Conservation (phyloP, 2,888 invertebrate species). For the Leistus spinibarbis region DNA sequence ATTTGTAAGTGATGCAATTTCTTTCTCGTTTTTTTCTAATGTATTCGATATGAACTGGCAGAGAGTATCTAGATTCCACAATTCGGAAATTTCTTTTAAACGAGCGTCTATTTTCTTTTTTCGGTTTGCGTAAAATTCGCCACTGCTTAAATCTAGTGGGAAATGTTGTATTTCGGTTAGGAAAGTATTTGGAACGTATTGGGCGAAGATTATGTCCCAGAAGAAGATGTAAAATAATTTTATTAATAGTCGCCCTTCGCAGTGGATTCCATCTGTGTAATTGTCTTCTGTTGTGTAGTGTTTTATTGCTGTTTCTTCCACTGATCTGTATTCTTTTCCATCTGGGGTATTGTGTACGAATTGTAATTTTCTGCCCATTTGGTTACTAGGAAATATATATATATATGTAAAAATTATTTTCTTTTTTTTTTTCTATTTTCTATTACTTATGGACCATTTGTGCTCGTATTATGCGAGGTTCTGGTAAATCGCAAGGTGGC, state of each 20-base stretch:
- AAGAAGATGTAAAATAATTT: constrained; percentile 60
- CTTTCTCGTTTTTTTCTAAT: constrained; percentile 59
- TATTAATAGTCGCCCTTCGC: constrained; percentile 50
- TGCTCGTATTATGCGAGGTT: constrained; percentile 11
- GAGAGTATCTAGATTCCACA: constrained; percentile 56
- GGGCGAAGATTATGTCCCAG: constrained; percentile 77
- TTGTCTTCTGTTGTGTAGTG: constrained; percentile 59
- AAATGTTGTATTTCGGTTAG: constrained; percentile 67
- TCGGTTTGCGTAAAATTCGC: constrained; percentile 71
- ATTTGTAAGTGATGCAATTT: constrained; percentile 42
- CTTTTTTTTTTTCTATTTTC: background rate
- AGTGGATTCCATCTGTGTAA: constrained; percentile 58
- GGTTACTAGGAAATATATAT: constrained; percentile 42
- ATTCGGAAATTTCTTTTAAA: constrained; percentile 53
- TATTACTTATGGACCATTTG: constrained; percentile 29
- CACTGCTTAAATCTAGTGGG: constrained; percentile 75
- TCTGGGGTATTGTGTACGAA: constrained; percentile 48
- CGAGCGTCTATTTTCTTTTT: constrained; percentile 64
- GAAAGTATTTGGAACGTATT: constrained; percentile 64
- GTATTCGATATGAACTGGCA: constrained; percentile 56
- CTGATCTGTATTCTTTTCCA: constrained; percentile 58
- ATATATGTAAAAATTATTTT: background rate
- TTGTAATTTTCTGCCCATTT: constrained; percentile 49
- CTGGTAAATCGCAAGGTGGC: constrained; percentile 8
- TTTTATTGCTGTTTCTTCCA: constrained; percentile 63